Percentiles rank a stretch among this genome's conserved stretches.
Conservation (phyloP, 2,797 vertebrate genomes). For the Tenualosa ilisha region DNA sequence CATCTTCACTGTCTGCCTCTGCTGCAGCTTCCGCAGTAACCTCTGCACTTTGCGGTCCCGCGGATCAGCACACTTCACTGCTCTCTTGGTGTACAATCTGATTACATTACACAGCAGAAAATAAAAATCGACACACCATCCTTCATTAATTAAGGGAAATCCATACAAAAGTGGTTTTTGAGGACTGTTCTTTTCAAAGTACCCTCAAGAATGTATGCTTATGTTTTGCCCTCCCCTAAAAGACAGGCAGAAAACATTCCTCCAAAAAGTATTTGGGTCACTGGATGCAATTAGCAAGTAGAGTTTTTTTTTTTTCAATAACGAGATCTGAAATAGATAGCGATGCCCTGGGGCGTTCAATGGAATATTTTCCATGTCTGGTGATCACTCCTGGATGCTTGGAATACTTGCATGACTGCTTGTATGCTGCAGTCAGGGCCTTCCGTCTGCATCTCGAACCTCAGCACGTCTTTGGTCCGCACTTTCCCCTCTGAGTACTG, state of each 20-base stretch:
- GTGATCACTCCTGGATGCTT: constrained; percentile 59
- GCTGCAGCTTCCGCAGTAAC: constrained; percentile 76
- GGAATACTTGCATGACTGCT: constrained; percentile 85
- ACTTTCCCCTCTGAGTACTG: constrained; percentile 80
- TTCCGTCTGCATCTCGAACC: constrained; percentile 81
- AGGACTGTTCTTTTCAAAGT: background rate
- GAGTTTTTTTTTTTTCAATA: constrained; percentile 29
- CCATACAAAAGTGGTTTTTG: background rate
- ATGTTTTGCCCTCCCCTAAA: background rate
- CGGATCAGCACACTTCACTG: constrained; percentile 81
- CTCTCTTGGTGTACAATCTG: constrained; percentile 81
- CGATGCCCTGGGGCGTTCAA: constrained; percentile 62
- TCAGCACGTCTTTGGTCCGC: constrained; percentile 80
- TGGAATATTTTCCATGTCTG: constrained; percentile 73
- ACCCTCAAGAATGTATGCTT: constrained; percentile 20
- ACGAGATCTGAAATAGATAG: constrained; percentile 37
- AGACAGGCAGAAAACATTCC: constrained; percentile 23
- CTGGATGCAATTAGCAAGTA: constrained; percentile 31
- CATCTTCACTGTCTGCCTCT: constrained; percentile 68
- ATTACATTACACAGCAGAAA: constrained; percentile 32
- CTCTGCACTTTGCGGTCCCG: constrained; percentile 78
- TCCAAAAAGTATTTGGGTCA: constrained; percentile 29
- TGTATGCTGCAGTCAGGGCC: constrained; percentile 84
- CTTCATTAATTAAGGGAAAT: background rate
- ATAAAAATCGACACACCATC: background rate